phyloP scores from a whole-genome alignment of 2,888 invertebrate species.

The Odontocerum albicorne region DNA sequence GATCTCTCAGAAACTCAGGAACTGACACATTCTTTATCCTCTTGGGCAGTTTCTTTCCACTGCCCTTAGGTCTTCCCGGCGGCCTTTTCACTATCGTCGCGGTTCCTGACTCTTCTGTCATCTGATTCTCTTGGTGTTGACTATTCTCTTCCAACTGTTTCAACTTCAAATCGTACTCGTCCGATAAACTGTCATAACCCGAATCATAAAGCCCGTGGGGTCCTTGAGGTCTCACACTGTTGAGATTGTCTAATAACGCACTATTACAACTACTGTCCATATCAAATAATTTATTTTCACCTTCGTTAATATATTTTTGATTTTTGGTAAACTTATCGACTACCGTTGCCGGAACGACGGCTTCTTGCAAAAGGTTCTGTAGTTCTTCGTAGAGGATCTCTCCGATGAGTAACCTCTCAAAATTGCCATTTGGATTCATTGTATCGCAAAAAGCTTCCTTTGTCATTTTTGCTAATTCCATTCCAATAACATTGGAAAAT shows the following conservation, averaged over 20 bases:
- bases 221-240: background rate
- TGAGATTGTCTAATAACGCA: background rate
- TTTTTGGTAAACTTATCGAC: constrained; percentile 9
- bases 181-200: constrained; percentile 45
- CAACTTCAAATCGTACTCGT: constrained; percentile 7
- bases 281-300: constrained; percentile 11
- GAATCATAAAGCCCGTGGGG: constrained; percentile 46
- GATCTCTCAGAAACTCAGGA: constrained; percentile 85
- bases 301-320: too few relatives aligned
- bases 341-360: constrained; percentile 22
- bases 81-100: constrained; percentile 58
- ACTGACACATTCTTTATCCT: constrained; percentile 59
- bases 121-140: constrained; percentile 35
- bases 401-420: constrained; percentile 45
- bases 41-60: constrained; percentile 50
- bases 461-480: constrained; percentile 47
- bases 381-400: constrained; percentile 49
- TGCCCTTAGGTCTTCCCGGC: constrained; percentile 59
- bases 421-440: constrained; percentile 43
- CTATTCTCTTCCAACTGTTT: constrained; percentile 42
- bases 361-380: constrained; percentile 39
- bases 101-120: constrained; percentile 44
- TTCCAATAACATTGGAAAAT: constrained; percentile 47
- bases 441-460: constrained; percentile 48
- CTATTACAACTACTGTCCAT: constrained; percentile 19